phyloP scores from a whole-genome alignment of 2,113 vertebrate species.

The Amphiprion ocellaris region DNA sequence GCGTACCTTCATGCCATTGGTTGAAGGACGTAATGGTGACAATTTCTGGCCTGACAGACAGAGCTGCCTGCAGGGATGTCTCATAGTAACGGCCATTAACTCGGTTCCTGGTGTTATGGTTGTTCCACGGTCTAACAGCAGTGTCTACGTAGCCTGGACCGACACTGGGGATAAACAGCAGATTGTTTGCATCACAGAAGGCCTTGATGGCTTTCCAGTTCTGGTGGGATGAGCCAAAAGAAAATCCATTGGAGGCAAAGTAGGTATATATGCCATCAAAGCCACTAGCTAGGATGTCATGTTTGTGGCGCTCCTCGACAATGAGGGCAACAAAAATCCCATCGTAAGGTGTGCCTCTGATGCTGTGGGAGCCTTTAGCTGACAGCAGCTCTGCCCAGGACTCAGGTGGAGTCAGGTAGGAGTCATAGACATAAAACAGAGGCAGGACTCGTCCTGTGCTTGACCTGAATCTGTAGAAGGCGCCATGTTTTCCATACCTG shows the following conservation, averaged over 20 bases:
- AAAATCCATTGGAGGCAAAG: slow-evolving; percentile 94
- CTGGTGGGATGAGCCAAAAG: slow-evolving; percentile 93
- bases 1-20: slow-evolving; percentile 93
- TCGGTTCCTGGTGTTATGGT: slow-evolving; percentile 91
- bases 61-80: slow-evolving; percentile 90
- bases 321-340: slow-evolving; percentile 89
- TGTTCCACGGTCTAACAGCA: slow-evolving; percentile 92
- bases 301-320: slow-evolving; percentile 91
- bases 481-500: slow-evolving; percentile 90
- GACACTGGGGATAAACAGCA: slow-evolving; percentile 91
- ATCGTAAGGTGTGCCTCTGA: slow-evolving; percentile 89
- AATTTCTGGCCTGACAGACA: slow-evolving; percentile 88
- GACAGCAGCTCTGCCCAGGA: slow-evolving; percentile 91
- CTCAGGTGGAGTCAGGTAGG: slow-evolving; percentile 89
- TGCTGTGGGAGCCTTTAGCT: slow-evolving; percentile 84
- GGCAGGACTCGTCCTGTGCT: slow-evolving; percentile 89
- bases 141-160: slow-evolving; percentile 92
- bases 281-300: slow-evolving; percentile 87
- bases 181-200: slow-evolving; percentile 90
- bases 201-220: slow-evolving; percentile 93
- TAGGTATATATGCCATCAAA: slow-evolving; percentile 94
- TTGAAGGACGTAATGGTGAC: slow-evolving; percentile 94
- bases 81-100: slow-evolving; percentile 94
- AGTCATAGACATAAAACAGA: slow-evolving; percentile 93
- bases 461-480: slow-evolving; percentile 90